Evolutionary conservation across 2,888 invertebrate species (phyloP).

Genomic region (Cetonia aurata): DNA sequence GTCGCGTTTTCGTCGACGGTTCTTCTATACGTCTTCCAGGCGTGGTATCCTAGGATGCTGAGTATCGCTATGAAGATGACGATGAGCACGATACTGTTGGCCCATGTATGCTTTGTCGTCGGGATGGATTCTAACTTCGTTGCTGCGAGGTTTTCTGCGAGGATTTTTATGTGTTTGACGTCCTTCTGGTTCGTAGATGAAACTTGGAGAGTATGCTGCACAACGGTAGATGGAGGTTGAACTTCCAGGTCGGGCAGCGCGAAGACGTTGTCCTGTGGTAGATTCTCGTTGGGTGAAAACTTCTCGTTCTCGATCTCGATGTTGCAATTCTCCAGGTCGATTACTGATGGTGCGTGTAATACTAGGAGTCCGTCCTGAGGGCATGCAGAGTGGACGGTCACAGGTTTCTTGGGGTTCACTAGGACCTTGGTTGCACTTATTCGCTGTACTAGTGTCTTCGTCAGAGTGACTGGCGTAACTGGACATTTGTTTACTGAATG

Average conservation of each 20-base stretch:
- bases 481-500: constrained; percentile 1
- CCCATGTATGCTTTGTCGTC: background rate
- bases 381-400: background rate
- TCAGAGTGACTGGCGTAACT: background rate
- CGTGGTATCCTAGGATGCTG: background rate
- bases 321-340: constrained; percentile 7
- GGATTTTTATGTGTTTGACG: background rate
- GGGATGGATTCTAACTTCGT: background rate
- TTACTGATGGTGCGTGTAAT: background rate
- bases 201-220: background rate
- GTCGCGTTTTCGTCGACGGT: too few species aligned
- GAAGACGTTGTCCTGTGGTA: constrained; percentile 14
- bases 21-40: too few species aligned
- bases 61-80: background rate
- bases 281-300: background rate
- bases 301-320: constrained; percentile 16
- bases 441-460: constrained; percentile 8
- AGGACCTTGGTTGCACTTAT: constrained; percentile 12
- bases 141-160: background rate
- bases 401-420: constrained; percentile 8
- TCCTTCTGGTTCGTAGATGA: background rate
- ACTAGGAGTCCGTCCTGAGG: constrained; percentile 1
- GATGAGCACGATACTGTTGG: background rate
- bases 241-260: constrained; percentile 5
- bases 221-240: background rate